Base-by-base conservation (phyloP, 2,113 vertebrate genomes). In the Pantherophis guttatus region DNA sequence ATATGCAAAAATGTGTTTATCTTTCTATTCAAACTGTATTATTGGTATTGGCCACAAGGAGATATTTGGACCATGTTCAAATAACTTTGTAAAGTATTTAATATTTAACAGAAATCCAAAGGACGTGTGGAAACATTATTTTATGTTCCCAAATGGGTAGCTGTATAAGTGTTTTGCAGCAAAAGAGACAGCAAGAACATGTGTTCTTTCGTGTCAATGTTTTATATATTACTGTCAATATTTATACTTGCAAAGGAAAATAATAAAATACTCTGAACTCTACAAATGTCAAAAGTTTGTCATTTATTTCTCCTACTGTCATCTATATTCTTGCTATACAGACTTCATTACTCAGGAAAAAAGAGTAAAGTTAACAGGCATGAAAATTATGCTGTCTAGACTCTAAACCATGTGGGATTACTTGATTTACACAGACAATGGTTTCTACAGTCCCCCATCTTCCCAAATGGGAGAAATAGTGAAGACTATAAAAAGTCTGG, bases 211-310 rank as follows among this genome's bases (percentile, higher is more conserved):
- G 2, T 44, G 75, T 19, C 75, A 44, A 94, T 94, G 86, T 93
- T 91, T 53, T 29, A 8, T 44, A 54, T 57, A 85, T 87, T 93
- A 92, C 53, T 81, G 86, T 65, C 55, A 91, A 33, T 96, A 94
- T 96, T 96, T 95, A 91, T 96, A 87, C n/a, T 89, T 59, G 5
- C 89, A 95, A 48, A 95, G 95, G 86, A 93, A 91, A 90, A 89
- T 93, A 94, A 59, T 93, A 81, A 81, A 81, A 57, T 93, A 65
- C 59, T 92, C 88, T 90, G 93, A 57, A 87, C 15, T 93, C 24
- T 93, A 92, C 23, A 92, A 89, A 94, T 95, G 88, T 94, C 91
- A 93, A 94, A 93, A 62, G 92, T 94, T 93, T 97, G 96, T 92
- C 92, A 21, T 93, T 94, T 93, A 86, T 95, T 96, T 96, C 75